Evolutionary conservation across 2,888 invertebrate species (phyloP).

Genomic region (Ormyrus rosae): DNA sequence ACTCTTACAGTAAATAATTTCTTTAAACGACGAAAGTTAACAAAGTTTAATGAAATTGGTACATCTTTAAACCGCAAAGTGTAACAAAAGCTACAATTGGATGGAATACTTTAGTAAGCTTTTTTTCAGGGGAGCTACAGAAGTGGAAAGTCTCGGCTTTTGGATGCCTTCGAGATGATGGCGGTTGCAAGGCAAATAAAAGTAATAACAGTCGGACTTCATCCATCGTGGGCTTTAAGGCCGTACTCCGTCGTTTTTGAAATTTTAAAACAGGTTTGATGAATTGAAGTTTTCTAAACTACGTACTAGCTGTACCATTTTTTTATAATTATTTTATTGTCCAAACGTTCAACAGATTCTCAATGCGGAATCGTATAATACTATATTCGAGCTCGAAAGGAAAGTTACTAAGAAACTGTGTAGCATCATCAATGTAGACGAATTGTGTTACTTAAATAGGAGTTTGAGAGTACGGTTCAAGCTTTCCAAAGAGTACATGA

Average conservation of each 20-base stretch:
- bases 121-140: constrained; percentile 75
- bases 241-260: constrained; percentile 61
- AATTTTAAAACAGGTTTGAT: constrained; percentile 62
- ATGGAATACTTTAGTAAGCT: no score
- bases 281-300: constrained; percentile 1
- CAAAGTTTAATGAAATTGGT: no score
- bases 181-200: constrained; percentile 62
- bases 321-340: background rate
- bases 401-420: constrained; percentile 72
- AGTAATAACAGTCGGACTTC: constrained; percentile 57
- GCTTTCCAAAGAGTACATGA: constrained; percentile 74
- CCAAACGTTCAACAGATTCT: constrained; percentile 56
- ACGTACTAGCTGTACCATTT: background rate
- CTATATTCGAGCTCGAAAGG: constrained; percentile 72
- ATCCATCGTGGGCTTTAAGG: constrained; percentile 56
- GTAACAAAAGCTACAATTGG: no score
- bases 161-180: constrained; percentile 76
- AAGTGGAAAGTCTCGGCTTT: constrained; percentile 79
- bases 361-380: constrained; percentile 59
- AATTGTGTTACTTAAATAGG: constrained; percentile 79
- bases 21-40: no score
- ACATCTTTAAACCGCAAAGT: no score
- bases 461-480: constrained; percentile 78
- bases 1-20: no score
- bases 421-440: constrained; percentile 68